Evolutionary conservation across 2,888 invertebrate species (phyloP), one percentile per base, ranked within the genome.

Genomic region (Maniola hyperantus): DNA sequence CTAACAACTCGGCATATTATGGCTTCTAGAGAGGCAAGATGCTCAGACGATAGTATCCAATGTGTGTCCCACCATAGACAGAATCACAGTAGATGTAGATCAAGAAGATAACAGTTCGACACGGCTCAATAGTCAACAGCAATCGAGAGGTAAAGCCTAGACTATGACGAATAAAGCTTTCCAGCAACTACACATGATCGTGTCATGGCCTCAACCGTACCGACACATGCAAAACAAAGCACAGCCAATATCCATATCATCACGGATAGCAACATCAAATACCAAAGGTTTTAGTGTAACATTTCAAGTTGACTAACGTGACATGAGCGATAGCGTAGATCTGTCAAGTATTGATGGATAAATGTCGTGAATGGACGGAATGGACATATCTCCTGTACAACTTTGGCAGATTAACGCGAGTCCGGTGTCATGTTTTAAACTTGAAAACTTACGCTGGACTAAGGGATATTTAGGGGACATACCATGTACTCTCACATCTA

Each of bases 41-140:
- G 48, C 6, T 48, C 18, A 48, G 10, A 15, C 18, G 48, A 48
- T 48, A 10, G 48, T 48, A 2, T 8, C 7, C 48, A 18, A n/a
- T 46, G 18, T 18, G 48, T 8, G 15, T 8, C 15, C 18, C 18
- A 4, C 48, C 48, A 48, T 18, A 48, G 44, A 53, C 33, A 63
- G 7, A 60, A 46, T 53, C 18, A 61, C 54, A 67, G 64, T 65
- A 67, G 34, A 59, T 1, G 20, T 63, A 64, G 34, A 42, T 20
- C n/a, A 57, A 55, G 58, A 50, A 65, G 39, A 39, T 50, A 70
- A 71, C 70, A 71, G 70, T 66, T 66, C 71, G 67, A 70, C 66
- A 65, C 64, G 65, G 67, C 67, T 42, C 62, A 53, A 62, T 62
- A 62, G 62, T 53, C 51, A 62, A 62, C 53, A 53, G 62, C 53